These are phyloP conservation scores for Pyrgus malvae DNA, from an alignment of 2,888 invertebrate genomes.

Conservation along the genomic window DNA sequence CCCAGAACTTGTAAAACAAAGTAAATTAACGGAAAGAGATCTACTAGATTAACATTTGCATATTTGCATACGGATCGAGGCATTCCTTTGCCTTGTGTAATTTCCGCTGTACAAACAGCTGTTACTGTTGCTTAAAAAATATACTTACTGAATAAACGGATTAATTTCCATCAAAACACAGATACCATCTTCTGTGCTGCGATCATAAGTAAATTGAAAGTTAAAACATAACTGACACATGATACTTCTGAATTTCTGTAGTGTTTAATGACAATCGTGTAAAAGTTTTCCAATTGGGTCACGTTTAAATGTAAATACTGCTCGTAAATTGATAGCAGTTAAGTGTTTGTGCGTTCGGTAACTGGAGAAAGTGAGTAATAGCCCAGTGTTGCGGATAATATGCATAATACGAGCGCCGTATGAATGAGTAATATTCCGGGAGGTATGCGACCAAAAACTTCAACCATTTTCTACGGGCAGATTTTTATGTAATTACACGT, in stretches of 20 bases:
- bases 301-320: slow-evolving; percentile 6
- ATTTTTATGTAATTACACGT: too few species aligned
- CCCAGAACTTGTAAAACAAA: too few species aligned
- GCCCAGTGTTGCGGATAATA: slow-evolving; percentile 27
- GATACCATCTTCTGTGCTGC: not conserved
- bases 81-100: not conserved
- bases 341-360: slow-evolving; percentile 30
- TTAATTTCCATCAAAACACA: not conserved
- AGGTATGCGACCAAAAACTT: too few species aligned
- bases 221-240: not conserved
- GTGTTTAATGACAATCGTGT: slow-evolving; percentile 1
- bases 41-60: too few species aligned
- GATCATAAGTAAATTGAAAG: not conserved
- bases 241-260: not conserved
- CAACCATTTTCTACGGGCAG: too few species aligned
- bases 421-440: slow-evolving; percentile 24
- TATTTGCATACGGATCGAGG: not conserved
- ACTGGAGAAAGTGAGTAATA: slow-evolving; percentile 32
- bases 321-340: slow-evolving; percentile 28
- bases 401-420: slow-evolving; percentile 28
- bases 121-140: not conserved
- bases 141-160: not conserved
- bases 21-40: too few species aligned
- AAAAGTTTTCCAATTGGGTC: slow-evolving; percentile 1
- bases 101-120: not conserved